Evolutionary conservation across 2,888 invertebrate species (phyloP), one percentile per base, ranked within the genome.

Genomic region (Eugnorisma glareosa): DNA sequence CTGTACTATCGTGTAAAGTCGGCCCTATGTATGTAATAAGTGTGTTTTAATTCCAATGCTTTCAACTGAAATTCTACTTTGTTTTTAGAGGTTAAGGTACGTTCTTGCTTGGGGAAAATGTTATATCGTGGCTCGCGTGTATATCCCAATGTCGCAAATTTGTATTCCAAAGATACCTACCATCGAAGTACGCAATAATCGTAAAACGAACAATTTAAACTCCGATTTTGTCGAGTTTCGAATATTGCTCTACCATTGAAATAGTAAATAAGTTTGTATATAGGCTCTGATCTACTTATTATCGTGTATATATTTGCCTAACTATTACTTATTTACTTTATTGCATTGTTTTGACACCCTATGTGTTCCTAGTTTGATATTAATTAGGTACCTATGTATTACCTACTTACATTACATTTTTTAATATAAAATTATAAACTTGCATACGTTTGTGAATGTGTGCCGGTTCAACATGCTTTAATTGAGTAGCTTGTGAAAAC

Each of bases 181-280:
- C 91, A 94, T 93, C 92, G 89, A 92, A 95, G 93, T 94, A 94
- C 92, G 90, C 92, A 90, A 95, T 95, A 94, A 95, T 93, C 94
- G 92, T 96, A 96, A 96, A 96, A 92, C 92, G 91, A 92, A 93
- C 94, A 92, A 95, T 95, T 95, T 95, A 93, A 94, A 95, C 91
- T 95, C 92, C 84, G 92, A 93, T 95, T 95, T 93, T 93, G 93
- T 93, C 91, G 92, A 93, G 93, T 94, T 94, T 93, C 90, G 90
- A 92, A 91, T 92, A 92, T 92, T 91, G 89, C 85, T 89, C 85
- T 89, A 88, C 89, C 88, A 92, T 90, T 90, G 90, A 83, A 88
- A 89, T 89, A 85, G 91, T 89, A 90, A 91, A 90, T 92, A 92
- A 88, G 85, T 75, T 74, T 57, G 81, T 79, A 87, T 77, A 84